Percentiles rank a stretch among this genome's conserved stretches.
Evolutionary conservation across 2,888 invertebrate species (phyloP).

Genomic region (Xestia ashworthii): DNA sequence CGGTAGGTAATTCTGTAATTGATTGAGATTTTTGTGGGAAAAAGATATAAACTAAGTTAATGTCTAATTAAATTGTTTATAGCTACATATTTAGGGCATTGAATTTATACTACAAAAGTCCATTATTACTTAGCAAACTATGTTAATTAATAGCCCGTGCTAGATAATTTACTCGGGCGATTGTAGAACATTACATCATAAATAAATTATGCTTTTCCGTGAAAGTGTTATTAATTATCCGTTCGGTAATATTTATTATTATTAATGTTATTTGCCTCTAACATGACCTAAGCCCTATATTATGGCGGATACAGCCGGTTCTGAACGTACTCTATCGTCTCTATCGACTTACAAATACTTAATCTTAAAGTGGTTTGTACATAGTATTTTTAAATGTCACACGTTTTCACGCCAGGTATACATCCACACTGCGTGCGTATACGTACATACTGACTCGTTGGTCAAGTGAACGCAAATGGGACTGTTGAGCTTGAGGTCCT

Average conservation of each 20-base stretch:
- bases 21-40: conserved; percentile 31
- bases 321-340: not conserved
- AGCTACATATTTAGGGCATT: not conserved
- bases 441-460: too few relatives aligned
- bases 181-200: conserved; percentile 36
- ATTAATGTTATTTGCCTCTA: conserved; percentile 36
- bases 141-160: conserved; percentile 13
- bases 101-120: not conserved
- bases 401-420: not conserved
- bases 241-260: conserved; percentile 48
- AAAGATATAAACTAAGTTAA: not conserved
- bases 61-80: not conserved
- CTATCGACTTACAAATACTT: conserved; percentile 1
- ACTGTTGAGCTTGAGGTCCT: too few relatives aligned
- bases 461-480: too few relatives aligned
- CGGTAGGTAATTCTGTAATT: conserved; percentile 27
- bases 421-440: too few relatives aligned
- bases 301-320: conserved; percentile 37
- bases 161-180: conserved; percentile 29
- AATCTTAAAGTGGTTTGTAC: not conserved
- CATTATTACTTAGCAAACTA: conserved; percentile 14
- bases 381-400: conserved; percentile 4
- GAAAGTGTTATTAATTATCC: conserved; percentile 53
- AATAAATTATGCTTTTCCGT: conserved; percentile 46
- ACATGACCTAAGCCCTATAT: conserved; percentile 35